phyloP scores from a whole-genome alignment of 2,797 vertebrate genomes.

The Atherinosoma microstoma region DNA sequence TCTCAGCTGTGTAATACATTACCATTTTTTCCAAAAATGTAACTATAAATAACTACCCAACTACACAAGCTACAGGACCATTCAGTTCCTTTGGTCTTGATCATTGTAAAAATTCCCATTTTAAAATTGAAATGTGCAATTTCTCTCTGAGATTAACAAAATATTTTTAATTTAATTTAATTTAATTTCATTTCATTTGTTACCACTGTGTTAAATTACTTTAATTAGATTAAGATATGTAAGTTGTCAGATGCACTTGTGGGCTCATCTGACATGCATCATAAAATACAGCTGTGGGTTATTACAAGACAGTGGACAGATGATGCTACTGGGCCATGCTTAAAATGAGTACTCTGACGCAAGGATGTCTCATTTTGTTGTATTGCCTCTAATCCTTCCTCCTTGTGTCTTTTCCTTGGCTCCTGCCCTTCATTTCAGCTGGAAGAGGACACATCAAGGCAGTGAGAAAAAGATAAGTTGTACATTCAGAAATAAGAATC shows the following conservation, averaged over 20 bases:
- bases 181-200: too few species aligned
- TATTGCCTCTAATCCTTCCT: constrained; percentile 7
- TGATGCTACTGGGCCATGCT: not conserved
- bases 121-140: too few species aligned
- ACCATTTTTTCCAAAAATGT: too few species aligned
- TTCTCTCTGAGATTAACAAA: too few species aligned
- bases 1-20: too few species aligned
- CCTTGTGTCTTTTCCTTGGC: not conserved
- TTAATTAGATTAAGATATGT: not conserved
- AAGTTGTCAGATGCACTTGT: too few species aligned
- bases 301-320: not conserved
- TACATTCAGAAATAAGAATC: not conserved
- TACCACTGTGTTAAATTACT: too few species aligned
- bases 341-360: constrained; percentile 1
- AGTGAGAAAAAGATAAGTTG: not conserved
- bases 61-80: too few species aligned
- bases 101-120: too few species aligned
- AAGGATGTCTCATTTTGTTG: constrained; percentile 12
- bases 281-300: not conserved
- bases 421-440: not conserved
- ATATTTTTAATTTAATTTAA: too few species aligned
- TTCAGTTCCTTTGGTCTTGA: too few species aligned
- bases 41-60: too few species aligned
- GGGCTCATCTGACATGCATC: not conserved
- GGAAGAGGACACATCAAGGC: not conserved